These are phyloP conservation scores for Muntiacus muntjak DNA, from an alignment of 2,113 vertebrate genomes.

Conservation along the genomic window DNA sequence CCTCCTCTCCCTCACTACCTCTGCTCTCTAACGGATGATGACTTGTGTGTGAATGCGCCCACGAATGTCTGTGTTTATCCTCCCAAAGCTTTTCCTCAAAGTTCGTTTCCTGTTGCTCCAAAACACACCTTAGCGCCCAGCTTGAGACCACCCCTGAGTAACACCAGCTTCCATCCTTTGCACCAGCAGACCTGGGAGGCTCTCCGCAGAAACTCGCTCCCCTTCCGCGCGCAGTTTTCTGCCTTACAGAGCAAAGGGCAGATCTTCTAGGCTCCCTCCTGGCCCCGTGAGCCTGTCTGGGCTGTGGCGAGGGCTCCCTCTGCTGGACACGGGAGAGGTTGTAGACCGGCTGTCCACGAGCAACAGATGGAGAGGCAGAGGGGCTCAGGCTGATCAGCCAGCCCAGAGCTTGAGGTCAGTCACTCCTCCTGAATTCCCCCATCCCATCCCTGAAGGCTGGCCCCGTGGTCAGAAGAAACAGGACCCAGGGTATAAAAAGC, in stretches of 20 bases:
- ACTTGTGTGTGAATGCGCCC: background rate
- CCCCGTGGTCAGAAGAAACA: background rate
- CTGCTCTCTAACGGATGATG: background rate
- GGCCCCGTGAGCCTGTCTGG: background rate
- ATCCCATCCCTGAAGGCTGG: background rate
- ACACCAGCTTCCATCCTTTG: background rate
- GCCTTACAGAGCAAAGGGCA: background rate
- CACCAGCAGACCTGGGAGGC: background rate
- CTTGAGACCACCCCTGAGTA: background rate
- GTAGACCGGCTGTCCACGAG: conserved; percentile 73
- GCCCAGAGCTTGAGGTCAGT: background rate
- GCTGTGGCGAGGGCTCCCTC: conserved; percentile 74
- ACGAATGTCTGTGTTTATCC: background rate
- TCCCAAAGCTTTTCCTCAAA: background rate
- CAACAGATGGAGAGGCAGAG: conserved; percentile 44
- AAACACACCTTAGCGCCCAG: background rate
- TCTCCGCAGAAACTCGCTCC: background rate
- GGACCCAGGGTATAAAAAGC: background rate
- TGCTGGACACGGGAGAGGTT: conserved; percentile 75
- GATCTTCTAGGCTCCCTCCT: background rate
- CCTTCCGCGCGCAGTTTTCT: background rate
- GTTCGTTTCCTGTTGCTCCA: background rate
- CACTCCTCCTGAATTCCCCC: background rate
- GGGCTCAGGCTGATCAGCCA: background rate
- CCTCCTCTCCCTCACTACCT: background rate